Evolutionary conservation across 2,113 vertebrate species (phyloP), one percentile per base, ranked within the genome.

Genomic region (Nothocercus julius): DNA sequence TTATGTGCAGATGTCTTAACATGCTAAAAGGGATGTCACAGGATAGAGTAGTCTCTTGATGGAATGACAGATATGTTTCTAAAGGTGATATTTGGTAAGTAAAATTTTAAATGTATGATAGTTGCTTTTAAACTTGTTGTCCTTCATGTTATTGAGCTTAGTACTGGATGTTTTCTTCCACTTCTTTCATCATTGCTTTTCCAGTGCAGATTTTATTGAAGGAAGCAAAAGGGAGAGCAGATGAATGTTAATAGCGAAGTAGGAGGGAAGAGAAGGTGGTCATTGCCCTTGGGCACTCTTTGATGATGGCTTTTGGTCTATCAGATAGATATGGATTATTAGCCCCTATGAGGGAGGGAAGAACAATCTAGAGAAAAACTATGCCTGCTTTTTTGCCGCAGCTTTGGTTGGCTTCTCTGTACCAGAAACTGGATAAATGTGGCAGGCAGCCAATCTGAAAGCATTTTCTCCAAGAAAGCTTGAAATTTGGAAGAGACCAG

Each of bases 361-460:
- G 38, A 58, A 54, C 58, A 94, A 76, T 47, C 61, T 84, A 27
- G 45, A 42, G 61, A 72, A 86, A 82, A 94, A 42, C 28, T 32
- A 24, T 78, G 64, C 66, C 66, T 78, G 64, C 3, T 83, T 66
- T 66, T 44, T 64, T 20, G 32, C 88, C 87, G 77, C 81, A 96
- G 81, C 49, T 72, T 30, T 36, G 77, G 18, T 63, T 91, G 92
- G 81, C 83, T 92, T 93, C 78, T 87, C 44, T 82, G 58, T 20
- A 70, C 81, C 70, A 94, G 84, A 87, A 96, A 78, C 84, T 58
- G 94, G 92, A 69, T 34, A 63, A 92, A 19, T 13, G 61, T 96
- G 96, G 96, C 96, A 93, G 74, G 90, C 90, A 95, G 96, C 96
- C 96, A 95, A 91, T 69, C 54, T 80, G 78, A 94, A 87, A 91